These are phyloP conservation scores for Pomacea canaliculata DNA, from an alignment of 2,888 invertebrate genomes.

Conservation along the genomic window DNA sequence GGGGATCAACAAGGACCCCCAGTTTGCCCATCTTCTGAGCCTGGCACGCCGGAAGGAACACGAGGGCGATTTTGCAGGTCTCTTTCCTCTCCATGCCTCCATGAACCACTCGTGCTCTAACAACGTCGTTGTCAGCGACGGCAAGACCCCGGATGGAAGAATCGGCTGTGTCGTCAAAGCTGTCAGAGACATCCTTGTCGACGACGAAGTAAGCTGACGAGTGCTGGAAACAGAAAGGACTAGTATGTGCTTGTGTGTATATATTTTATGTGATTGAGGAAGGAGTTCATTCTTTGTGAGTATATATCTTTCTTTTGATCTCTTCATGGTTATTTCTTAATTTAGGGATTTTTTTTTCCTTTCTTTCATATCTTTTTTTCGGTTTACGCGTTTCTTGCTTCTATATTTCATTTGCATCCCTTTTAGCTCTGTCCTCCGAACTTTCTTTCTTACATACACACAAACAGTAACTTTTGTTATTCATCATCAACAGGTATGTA, in stretches of 20 bases:
- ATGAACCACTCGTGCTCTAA: constrained; percentile 59
- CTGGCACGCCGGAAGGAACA: constrained; percentile 39
- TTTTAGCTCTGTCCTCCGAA: no score
- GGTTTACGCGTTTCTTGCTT: no score
- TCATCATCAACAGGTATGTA: constrained; percentile 39
- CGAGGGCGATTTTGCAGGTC: constrained; percentile 57
- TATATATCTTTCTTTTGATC: no score
- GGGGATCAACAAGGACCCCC: constrained; percentile 32
- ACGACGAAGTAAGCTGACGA: constrained; percentile 9
- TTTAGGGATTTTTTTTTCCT: no score
- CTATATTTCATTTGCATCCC: no score
- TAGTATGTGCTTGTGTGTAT: no score
- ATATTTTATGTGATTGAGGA: no score
- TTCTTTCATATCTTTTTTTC: no score
- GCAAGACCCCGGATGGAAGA: constrained; percentile 15
- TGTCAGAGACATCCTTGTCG: constrained; percentile 4
- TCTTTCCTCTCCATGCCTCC: constrained; percentile 58
- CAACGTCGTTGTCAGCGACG: constrained; percentile 49
- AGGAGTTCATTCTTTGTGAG: no score
- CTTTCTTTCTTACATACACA: no score
- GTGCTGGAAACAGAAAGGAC: no score
- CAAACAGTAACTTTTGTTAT: neutral
- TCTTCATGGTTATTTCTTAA: no score
- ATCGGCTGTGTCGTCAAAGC: constrained; percentile 16
- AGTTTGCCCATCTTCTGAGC: constrained; percentile 31